Evolutionary conservation across 2,113 vertebrate species (phyloP).

Genomic region (Andinoacara biseriatus): DNA sequence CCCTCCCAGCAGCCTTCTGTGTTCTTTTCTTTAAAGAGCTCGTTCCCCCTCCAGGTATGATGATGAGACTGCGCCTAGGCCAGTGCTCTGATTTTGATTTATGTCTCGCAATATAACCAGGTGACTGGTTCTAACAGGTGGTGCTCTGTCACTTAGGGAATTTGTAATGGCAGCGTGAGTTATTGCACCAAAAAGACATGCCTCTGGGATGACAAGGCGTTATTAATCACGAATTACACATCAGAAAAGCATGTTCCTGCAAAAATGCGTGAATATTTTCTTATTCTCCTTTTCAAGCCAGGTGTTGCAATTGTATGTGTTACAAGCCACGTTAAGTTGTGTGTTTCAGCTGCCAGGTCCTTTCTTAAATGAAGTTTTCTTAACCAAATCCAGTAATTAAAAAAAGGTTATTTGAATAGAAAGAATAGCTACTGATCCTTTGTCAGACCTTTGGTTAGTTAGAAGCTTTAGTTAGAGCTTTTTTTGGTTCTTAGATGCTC

Average conservation of each 20-base stretch:
- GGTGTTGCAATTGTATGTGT: neutral
- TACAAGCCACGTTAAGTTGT: neutral
- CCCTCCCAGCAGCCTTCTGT: neutral
- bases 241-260: neutral
- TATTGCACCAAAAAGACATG: constrained; percentile 35
- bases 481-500: neutral
- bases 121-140: constrained; percentile 56
- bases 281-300: neutral
- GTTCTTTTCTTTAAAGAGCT: constrained; percentile 16
- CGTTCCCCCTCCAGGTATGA: neutral
- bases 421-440: neutral
- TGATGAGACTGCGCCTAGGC: constrained; percentile 1
- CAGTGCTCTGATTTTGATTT: constrained; percentile 1
- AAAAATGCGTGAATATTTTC: neutral
- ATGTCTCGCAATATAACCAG: constrained; percentile 24
- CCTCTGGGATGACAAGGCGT: constrained; percentile 36
- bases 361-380: neutral
- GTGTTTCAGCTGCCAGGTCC: neutral
- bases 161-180: constrained; percentile 30
- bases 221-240: constrained; percentile 36
- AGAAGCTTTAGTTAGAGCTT: neutral
- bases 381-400: neutral
- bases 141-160: constrained; percentile 38
- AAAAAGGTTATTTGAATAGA: neutral
- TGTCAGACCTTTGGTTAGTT: neutral